Evolutionary conservation across 2,113 vertebrate species (phyloP), one percentile per base, ranked within the genome.

Genomic region (Tachysurus vachellii): DNA sequence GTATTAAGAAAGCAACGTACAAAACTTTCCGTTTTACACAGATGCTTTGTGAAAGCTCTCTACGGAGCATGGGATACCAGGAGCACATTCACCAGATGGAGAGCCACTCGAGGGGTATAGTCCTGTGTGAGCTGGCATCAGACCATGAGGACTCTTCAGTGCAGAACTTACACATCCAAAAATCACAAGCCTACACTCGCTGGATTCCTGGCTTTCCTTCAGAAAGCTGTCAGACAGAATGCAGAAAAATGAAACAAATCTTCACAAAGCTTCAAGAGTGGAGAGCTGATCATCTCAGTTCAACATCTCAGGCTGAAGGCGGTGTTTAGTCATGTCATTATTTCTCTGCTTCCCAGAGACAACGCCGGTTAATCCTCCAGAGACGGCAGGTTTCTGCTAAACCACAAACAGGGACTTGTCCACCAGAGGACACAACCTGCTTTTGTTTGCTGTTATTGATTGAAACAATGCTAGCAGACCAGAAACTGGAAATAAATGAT

Each of bases 31-130:
- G 10, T 3, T 66, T 36, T 26, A 81, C 26, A 42, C 57, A 88
- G 85, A 90, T 90, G 89, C 85, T 87, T 83, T 89, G 87, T 56
- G 88, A 89, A 80, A 56, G 76, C 76, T 80, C 31, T 79, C n/a
- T 87, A 10, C 80, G 71, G 79, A 64, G 0, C 36, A 80, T 80
- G 23, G 28, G 1, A 23, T 79, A 59, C 42, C n/a, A 71, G 6
- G 62, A 85, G 3, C 57, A 82, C 36, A 1, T 81, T 56, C 57
- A 79, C 36, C 57, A 75, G 36, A 13, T 1, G 42, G 84, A 86
- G 53, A 28, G 23, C 21, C 36, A 23, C 50, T 71, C 10, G 4
- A 70, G 8, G 0, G 53, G 66, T 9, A 31, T 75, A 17, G 66
- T 28, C 54, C 64, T 89, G 17, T 44, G 53, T 80, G 83, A 87